Evolutionary conservation across 2,113 vertebrate species (phyloP).

Genomic region (Loxodonta africana): DNA sequence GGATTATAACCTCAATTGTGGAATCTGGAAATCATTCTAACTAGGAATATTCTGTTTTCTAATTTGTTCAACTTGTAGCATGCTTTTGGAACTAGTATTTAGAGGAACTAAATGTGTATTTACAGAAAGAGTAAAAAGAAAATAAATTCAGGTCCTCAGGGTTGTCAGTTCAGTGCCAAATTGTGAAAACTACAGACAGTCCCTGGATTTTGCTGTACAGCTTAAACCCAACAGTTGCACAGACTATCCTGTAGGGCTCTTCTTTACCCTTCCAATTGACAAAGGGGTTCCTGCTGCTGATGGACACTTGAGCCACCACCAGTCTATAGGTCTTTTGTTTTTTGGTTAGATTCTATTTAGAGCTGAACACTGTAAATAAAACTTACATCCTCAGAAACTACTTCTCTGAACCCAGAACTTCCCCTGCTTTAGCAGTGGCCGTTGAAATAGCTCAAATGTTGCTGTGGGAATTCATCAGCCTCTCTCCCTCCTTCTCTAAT

Average conservation of each 20-base stretch:
- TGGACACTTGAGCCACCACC: neutral
- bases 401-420: neutral
- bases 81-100: conserved; percentile 72
- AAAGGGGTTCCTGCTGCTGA: neutral
- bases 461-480: neutral
- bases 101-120: conserved; percentile 68
- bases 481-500: neutral
- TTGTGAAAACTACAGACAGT: neutral
- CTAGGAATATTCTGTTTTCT: conserved; percentile 54
- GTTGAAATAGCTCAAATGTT: neutral
- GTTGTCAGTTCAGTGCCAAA: conserved; percentile 35
- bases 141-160: conserved; percentile 76
- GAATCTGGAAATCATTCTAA: conserved; percentile 64
- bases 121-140: conserved; percentile 72
- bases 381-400: neutral
- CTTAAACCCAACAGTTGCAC: neutral
- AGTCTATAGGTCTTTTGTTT: neutral
- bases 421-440: neutral
- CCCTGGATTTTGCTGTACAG: neutral
- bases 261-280: neutral
- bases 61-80: conserved; percentile 52
- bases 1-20: conserved; percentile 1
- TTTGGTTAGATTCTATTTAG: neutral
- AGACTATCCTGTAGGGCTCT: neutral
- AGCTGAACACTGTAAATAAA: neutral